phyloP scores from a whole-genome alignment of 35 echinoderm and acorn worm species.

The Ophiothrix spiculata region DNA sequence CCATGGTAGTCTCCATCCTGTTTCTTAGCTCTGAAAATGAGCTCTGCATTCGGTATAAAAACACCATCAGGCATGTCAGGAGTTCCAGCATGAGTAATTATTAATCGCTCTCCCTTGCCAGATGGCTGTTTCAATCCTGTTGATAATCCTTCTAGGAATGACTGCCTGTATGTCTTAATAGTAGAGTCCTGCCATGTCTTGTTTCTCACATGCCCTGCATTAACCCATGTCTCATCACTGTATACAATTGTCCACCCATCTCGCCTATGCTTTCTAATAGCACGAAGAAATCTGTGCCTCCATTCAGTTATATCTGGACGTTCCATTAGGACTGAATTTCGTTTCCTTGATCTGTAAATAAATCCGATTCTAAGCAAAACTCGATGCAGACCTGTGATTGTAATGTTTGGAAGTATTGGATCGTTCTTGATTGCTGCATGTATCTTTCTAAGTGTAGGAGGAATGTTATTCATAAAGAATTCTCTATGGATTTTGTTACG shows the following conservation, averaged over 20 bases:
- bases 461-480: neutral
- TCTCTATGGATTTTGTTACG: neutral
- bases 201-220: neutral
- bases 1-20: neutral
- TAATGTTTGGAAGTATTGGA: neutral
- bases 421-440: neutral
- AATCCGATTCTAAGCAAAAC: neutral
- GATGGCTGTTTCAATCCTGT: neutral
- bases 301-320: neutral
- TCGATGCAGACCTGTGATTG: neutral
- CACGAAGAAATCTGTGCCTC: neutral
- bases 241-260: neutral
- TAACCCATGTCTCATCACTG: neutral
- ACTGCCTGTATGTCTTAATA: neutral
- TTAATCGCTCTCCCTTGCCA: neutral
- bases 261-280: neutral
- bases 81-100: neutral
- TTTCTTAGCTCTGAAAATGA: neutral
- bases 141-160: neutral
- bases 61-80: neutral
- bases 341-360: neutral
- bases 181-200: neutral
- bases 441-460: neutral
- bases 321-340: neutral
- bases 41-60: neutral